A percentile compares a stretch with the other conserved stretches of the same genome.
Conservation (phyloP, 2,888 invertebrate genomes). For the Patella caerulea region DNA sequence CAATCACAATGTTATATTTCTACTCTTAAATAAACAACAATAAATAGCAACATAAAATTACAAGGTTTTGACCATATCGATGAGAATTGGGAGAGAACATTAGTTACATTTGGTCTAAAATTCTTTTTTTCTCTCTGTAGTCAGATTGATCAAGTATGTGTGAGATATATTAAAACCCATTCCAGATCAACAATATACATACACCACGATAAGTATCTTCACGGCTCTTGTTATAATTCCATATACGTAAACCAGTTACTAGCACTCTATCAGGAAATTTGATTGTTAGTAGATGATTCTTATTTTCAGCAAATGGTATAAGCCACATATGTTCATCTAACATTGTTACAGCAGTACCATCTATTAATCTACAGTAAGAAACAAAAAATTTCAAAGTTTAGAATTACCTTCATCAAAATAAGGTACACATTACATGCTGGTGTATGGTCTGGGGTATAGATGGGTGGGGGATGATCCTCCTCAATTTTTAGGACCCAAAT, state of each 20-base stretch:
- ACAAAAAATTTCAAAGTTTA: too few species aligned
- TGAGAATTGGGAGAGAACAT: too few species aligned
- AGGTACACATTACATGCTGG: too few species aligned
- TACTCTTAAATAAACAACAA: not conserved
- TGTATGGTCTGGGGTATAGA: too few species aligned
- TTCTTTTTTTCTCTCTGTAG: not conserved
- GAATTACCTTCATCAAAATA: too few species aligned
- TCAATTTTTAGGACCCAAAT: too few species aligned
- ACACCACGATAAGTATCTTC: slow-evolving; percentile 76
- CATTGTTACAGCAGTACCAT: slow-evolving; percentile 80
- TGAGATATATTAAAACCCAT: not conserved
- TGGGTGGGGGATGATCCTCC: too few species aligned
- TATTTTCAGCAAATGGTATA: slow-evolving; percentile 65
- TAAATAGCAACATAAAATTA: too few species aligned
- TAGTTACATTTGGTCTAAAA: not conserved
- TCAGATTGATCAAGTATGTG: not conserved
- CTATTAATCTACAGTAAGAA: slow-evolving; percentile 75
- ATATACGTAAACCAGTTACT: slow-evolving; percentile 77
- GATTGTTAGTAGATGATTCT: slow-evolving; percentile 62
- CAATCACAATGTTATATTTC: not conserved
- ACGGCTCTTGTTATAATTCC: slow-evolving; percentile 86
- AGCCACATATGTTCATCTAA: slow-evolving; percentile 77
- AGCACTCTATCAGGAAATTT: slow-evolving; percentile 60
- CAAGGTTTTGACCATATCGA: too few species aligned
- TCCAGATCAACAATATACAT: slow-evolving; percentile 30